These are phyloP conservation scores for Clunio marinus DNA, from an alignment of 2,888 invertebrate genomes.

Conservation along the genomic window DNA sequence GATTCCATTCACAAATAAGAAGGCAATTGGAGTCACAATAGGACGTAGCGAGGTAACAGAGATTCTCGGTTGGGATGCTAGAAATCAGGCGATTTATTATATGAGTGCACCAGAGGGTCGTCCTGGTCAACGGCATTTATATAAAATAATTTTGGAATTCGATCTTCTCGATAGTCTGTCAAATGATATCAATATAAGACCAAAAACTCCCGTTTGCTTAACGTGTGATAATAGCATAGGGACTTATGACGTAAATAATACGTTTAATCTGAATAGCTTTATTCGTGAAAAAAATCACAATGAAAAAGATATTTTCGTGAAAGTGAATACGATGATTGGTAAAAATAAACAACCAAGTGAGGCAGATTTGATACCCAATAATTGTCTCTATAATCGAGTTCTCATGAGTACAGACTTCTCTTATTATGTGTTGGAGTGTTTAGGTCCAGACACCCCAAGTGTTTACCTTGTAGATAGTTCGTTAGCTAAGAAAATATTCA, in stretches of 20 bases:
- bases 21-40: constrained; percentile 59
- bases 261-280: constrained; percentile 30
- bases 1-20: constrained; percentile 43
- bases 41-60: constrained; percentile 71
- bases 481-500: constrained; percentile 58
- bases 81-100: constrained; percentile 69
- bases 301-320: constrained; percentile 42
- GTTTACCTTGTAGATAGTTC: constrained; percentile 61
- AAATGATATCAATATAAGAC: constrained; percentile 45
- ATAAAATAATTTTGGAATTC: constrained; percentile 59
- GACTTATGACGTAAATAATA: constrained; percentile 40
- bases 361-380: constrained; percentile 52
- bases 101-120: constrained; percentile 72
- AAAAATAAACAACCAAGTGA: constrained; percentile 49
- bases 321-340: constrained; percentile 44
- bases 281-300: constrained; percentile 23
- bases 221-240: constrained; percentile 50
- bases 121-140: constrained; percentile 78
- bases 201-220: constrained; percentile 49
- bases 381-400: constrained; percentile 62
- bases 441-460: constrained; percentile 70
- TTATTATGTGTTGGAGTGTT: constrained; percentile 68
- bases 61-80: constrained; percentile 73
- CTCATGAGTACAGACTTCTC: constrained; percentile 62
- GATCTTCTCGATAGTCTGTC: constrained; percentile 48